A percentile compares a stretch with the other conserved stretches of the same genome.
phyloP scores from a whole-genome alignment of 2,888 invertebrate species.

The Lasioglossum figueresi region DNA sequence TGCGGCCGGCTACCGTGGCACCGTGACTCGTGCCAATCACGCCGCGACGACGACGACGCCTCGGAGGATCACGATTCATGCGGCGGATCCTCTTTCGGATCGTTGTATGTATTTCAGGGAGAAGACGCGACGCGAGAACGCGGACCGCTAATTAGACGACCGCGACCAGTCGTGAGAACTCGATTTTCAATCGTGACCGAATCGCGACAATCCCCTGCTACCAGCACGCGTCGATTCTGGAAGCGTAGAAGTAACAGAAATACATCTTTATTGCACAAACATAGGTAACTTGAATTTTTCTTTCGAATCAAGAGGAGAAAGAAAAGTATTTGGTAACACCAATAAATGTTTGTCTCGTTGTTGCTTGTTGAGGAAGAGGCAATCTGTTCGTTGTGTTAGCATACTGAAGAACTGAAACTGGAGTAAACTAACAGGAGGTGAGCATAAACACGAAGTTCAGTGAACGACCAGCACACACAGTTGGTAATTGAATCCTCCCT shows the following conservation, averaged over 20 bases:
- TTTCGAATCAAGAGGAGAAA: not conserved
- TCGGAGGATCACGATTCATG: slow-evolving; percentile 11
- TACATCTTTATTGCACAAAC: not conserved
- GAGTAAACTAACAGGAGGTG: not conserved
- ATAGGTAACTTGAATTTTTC: not conserved
- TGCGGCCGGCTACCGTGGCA: not conserved
- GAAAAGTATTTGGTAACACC: no score
- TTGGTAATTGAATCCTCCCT: not conserved
- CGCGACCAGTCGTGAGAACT: not conserved
- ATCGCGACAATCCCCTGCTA: not conserved
- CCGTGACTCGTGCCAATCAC: not conserved
- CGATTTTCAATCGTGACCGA: not conserved
- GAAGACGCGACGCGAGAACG: not conserved
- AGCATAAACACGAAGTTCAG: not conserved
- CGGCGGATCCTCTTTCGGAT: slow-evolving; percentile 12
- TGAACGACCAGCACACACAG: not conserved
- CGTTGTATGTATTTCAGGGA: slow-evolving; percentile 7
- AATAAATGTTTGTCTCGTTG: not conserved
- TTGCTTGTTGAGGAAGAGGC: not conserved
- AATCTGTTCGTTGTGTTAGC: not conserved
- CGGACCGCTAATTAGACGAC: not conserved
- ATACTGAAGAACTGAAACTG: not conserved
- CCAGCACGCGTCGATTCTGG: not conserved
- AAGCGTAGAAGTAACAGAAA: not conserved
- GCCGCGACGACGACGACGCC: slow-evolving; percentile 12